These are phyloP conservation scores for Antedon bifida DNA, from an alignment of 35 echinoderm and acorn worm species.

Conservation along the genomic window DNA sequence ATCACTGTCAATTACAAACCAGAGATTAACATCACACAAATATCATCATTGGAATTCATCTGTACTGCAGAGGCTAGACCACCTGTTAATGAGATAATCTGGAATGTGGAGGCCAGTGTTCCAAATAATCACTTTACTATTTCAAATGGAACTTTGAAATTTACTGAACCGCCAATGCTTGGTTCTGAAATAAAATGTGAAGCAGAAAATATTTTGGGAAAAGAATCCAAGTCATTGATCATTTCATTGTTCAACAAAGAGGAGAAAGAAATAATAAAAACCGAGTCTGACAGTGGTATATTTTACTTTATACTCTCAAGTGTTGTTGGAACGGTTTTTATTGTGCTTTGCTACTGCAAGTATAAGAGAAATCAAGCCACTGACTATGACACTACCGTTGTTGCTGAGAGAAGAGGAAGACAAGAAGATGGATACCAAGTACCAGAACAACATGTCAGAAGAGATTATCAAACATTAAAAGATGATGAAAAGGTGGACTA, in stretches of 20 bases:
- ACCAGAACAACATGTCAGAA: too few relatives aligned
- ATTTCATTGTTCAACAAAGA: too few relatives aligned
- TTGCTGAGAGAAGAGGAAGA: too few relatives aligned
- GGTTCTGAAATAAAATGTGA: neutral
- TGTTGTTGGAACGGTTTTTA: too few relatives aligned
- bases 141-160: neutral
- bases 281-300: too few relatives aligned
- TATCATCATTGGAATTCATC: neutral
- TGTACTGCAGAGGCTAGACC: neutral
- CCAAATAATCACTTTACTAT: neutral
- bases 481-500: too few relatives aligned
- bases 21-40: neutral
- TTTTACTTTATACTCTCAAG: too few relatives aligned
- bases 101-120: neutral
- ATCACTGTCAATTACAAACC: neutral
- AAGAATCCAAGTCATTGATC: neutral
- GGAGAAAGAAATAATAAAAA: neutral
- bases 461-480: too few relatives aligned
- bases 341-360: too few relatives aligned
- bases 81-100: neutral
- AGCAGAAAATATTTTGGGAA: neutral
- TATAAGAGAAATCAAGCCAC: too few relatives aligned
- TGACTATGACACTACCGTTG: too few relatives aligned
- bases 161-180: neutral
- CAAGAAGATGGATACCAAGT: too few relatives aligned